phyloP scores from a whole-genome alignment of 2,113 vertebrate species.

The Rhinogobius similis region DNA sequence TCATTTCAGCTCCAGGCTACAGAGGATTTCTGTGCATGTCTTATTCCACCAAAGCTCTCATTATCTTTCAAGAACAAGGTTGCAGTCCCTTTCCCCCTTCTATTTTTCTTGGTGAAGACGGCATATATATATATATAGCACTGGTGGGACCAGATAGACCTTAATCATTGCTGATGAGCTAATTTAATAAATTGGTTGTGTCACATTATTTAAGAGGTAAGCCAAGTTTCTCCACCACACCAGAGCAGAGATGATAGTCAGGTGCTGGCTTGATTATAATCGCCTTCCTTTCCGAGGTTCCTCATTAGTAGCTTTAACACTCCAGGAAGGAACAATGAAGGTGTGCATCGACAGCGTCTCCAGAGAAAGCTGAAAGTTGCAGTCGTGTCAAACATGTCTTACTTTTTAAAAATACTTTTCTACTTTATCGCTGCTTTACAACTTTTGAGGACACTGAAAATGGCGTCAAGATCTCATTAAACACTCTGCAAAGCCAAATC shows the following conservation, averaged over 20 bases:
- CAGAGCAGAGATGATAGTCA: slow-evolving; percentile 72
- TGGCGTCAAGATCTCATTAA: slow-evolving; percentile 30
- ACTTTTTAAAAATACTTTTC: slow-evolving; percentile 20
- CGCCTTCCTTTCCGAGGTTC: slow-evolving; percentile 62
- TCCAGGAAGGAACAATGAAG: slow-evolving; percentile 51
- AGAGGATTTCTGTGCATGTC: slow-evolving; percentile 62
- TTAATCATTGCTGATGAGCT: slow-evolving; percentile 85
- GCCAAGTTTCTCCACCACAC: slow-evolving; percentile 48
- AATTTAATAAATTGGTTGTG: slow-evolving; percentile 84
- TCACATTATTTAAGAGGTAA: slow-evolving; percentile 68
- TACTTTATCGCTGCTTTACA: slow-evolving; percentile 13
- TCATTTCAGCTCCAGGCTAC: slow-evolving; percentile 63
- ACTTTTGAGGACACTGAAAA: slow-evolving; percentile 28
- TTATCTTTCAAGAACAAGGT: slow-evolving; percentile 71
- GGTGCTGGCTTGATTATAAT: slow-evolving; percentile 72
- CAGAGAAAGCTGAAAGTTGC: slow-evolving; percentile 36
- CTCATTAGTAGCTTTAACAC: slow-evolving; percentile 71
- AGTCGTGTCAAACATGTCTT: slow-evolving; percentile 41
- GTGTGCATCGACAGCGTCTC: slow-evolving; percentile 36
- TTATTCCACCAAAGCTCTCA: slow-evolving; percentile 63
- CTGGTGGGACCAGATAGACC: slow-evolving; percentile 67
- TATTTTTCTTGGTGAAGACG: no score
- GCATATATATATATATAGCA: no score
- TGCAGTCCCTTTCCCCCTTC: slow-evolving; percentile 51
- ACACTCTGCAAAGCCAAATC: neutral